Evolutionary conservation across 2,113 vertebrate genomes (phyloP).

Genomic region (Lophotis ruficrista): DNA sequence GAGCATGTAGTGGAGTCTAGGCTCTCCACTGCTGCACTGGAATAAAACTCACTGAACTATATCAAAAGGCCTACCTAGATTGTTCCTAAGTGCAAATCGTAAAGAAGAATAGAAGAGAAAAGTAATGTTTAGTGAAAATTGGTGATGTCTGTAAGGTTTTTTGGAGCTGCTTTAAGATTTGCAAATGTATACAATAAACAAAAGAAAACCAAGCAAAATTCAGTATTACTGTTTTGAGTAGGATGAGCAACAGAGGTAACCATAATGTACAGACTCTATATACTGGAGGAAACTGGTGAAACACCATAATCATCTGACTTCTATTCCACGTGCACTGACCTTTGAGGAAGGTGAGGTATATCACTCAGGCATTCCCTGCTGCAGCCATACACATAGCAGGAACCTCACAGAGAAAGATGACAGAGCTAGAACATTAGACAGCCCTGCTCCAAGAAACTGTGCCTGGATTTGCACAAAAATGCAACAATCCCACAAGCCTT

Average conservation of each 20-base stretch:
- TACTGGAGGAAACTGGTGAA: background rate
- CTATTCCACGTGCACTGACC: rapidly evolving
- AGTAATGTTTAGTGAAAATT: background rate
- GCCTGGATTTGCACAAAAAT: background rate
- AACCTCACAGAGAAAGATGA: background rate
- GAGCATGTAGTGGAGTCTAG: background rate
- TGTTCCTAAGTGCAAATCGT: background rate
- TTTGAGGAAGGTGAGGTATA: background rate
- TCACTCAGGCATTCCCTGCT: background rate
- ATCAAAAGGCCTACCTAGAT: background rate
- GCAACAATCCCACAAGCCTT: background rate
- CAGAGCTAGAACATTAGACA: background rate
- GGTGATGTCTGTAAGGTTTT: background rate
- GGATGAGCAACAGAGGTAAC: background rate
- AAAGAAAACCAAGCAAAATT: background rate
- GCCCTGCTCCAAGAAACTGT: background rate
- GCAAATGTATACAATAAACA: background rate
- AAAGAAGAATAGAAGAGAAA: background rate
- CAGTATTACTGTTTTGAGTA: background rate
- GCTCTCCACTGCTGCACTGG: background rate
- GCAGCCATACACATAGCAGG: background rate
- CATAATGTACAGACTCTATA: rapidly evolving
- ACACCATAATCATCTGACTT: background rate
- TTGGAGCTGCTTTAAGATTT: background rate
- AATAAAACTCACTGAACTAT: background rate